Evolutionary conservation across 2,888 invertebrate species (phyloP).

Genomic region (Spilosoma lubricipeda): DNA sequence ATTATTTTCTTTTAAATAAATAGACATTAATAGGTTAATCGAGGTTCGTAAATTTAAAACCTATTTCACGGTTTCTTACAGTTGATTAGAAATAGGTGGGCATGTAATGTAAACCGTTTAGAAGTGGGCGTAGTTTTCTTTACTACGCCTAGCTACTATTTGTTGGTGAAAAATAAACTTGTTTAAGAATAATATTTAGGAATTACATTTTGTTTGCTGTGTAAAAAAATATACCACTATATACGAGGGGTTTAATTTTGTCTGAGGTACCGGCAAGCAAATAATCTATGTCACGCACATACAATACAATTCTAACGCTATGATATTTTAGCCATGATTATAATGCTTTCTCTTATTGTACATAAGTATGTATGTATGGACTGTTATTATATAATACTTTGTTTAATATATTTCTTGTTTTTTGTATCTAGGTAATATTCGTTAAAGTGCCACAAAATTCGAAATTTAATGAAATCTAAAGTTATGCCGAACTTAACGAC

Average conservation of each 20-base stretch:
- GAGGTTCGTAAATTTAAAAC: conserved; percentile 3
- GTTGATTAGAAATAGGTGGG: conserved; percentile 23
- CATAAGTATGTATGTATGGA: too few relatives aligned
- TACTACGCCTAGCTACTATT: background rate
- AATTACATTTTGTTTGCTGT: background rate
- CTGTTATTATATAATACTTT: too few relatives aligned
- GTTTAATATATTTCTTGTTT: too few relatives aligned
- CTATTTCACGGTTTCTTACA: conserved; percentile 4
- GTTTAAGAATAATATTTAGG: too few relatives aligned
- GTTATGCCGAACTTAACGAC: too few relatives aligned
- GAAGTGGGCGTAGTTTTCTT: background rate
- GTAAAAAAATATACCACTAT: background rate
- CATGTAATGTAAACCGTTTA: background rate
- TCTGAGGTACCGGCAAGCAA: background rate
- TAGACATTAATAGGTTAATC: conserved; percentile 13
- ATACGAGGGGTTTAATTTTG: background rate
- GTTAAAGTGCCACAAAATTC: too few relatives aligned
- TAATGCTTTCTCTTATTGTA: background rate
- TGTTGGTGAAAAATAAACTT: background rate
- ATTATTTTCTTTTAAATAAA: conserved; percentile 22
- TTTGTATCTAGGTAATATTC: too few relatives aligned
- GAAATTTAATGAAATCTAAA: too few relatives aligned
- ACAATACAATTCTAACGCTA: background rate
- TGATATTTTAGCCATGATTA: background rate
- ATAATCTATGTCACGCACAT: background rate